These are phyloP conservation scores for Macrotrachela quadricornifera DNA, from an alignment of 1,140 invertebrate species.

Conservation along the genomic window DNA sequence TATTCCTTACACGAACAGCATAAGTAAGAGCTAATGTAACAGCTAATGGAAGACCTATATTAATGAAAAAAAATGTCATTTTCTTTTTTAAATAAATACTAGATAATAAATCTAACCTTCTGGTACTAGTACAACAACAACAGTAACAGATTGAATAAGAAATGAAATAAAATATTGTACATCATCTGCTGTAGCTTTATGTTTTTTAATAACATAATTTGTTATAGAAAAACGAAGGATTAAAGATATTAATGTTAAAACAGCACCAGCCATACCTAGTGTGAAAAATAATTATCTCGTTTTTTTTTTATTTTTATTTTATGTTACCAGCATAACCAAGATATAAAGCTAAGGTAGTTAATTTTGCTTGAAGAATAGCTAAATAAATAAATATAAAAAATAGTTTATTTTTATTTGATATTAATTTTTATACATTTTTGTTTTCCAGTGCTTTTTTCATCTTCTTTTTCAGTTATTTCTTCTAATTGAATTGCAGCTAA, in stretches of 20 bases:
- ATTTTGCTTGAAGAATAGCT: constrained; percentile 88
- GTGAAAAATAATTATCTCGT: too few relatives aligned
- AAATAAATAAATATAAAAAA: too few relatives aligned
- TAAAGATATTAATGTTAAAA: neutral
- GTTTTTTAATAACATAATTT: neutral
- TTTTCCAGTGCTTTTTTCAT: too few relatives aligned
- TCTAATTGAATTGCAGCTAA: too few relatives aligned
- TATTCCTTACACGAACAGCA: constrained; percentile 96
- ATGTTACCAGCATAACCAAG: constrained; percentile 75
- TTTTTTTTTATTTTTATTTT: too few relatives aligned
- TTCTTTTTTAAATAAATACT: too few relatives aligned
- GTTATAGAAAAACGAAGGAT: neutral
- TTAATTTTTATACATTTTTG: too few relatives aligned
- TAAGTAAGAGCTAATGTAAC: constrained; percentile 57
- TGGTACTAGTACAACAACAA: neutral
- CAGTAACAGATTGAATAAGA: neutral
- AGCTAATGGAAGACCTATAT: neutral
- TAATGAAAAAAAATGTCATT: too few relatives aligned
- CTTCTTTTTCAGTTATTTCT: too few relatives aligned
- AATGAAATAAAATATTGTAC: neutral
- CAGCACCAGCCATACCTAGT: neutral
- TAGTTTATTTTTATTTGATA: too few relatives aligned
- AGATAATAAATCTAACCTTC: too few relatives aligned
- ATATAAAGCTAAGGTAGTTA: constrained; percentile 92
- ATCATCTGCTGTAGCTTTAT: neutral